phyloP scores from a whole-genome alignment of 2,797 vertebrate genomes.

The Onychomys torridus region DNA sequence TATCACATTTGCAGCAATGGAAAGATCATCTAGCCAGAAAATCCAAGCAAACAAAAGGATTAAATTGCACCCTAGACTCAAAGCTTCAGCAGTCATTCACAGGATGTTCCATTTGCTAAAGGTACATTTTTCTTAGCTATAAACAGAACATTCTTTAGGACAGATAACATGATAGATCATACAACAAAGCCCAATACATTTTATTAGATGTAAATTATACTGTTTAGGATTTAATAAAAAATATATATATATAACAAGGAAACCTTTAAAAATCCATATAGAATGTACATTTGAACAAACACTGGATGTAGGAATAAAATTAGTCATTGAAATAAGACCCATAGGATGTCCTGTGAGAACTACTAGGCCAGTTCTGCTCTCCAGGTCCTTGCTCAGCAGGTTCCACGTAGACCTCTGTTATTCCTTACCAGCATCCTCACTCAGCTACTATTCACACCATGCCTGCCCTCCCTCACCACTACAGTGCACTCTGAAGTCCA shows the following conservation, averaged over 20 bases:
- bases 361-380: neutral
- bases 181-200: neutral
- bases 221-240: neutral
- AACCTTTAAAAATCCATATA: neutral
- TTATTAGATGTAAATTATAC: neutral
- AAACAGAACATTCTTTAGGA: neutral
- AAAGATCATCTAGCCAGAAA: neutral
- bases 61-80: neutral
- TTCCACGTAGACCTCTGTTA: neutral
- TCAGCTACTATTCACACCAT: neutral
- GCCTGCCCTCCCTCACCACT: neutral
- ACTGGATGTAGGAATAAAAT: neutral
- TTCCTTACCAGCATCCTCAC: fast-evolving
- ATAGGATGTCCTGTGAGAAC: neutral
- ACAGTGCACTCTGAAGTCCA: no score
- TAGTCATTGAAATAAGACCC: neutral
- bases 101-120: neutral
- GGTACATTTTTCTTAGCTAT: no score
- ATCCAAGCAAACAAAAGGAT: neutral
- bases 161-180: neutral
- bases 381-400: neutral
- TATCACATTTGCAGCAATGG: neutral
- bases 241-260: neutral
- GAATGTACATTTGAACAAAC: neutral
- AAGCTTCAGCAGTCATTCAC: neutral